Evolutionary conservation across 1,140 invertebrate species (phyloP), one percentile per base, ranked within the genome.

Genomic region (Hirudo medicinalis): DNA sequence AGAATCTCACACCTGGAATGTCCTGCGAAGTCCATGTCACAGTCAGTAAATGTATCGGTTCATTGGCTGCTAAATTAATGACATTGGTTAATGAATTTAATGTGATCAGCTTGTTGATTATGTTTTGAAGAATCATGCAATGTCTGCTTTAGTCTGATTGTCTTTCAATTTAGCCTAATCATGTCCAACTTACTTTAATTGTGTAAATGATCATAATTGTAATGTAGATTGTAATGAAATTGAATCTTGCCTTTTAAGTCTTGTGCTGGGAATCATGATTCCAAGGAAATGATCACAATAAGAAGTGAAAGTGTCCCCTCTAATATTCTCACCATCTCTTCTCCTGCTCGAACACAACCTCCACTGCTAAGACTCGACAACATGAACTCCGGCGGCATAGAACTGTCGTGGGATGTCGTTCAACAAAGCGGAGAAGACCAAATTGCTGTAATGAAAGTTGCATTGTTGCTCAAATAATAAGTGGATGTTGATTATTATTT

Each of bases 11-110:
- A 17, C 77, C 80, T 27, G 80, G 80, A 67, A 76, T 79, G 72
- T 76, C 76, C 53, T 82, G 80, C 72, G 80, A 82, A 69, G 77
- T 82, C 63, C 74, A 74, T 71, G 78, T 82, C 72, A 80, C 78
- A 77, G 77, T 78, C 55, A 69, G 40, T 63, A 4, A 32, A 63
- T 15, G 17, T 49, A 49, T 49, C 43, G 1, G 43, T 49, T 13
- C 9, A 49, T 13, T 13, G 9, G 15, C 15, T 17, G 13, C 13
- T 49, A 49, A 49, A 13, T 36, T 2, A 36, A 36, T 6, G 6
- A 36, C 2, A 36, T 36, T 36, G 32, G 6, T 3, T 36, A 36
- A 36, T 36, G 32, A 36, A 3, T 36, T 36, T 36, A 6, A 36
- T 36, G 32, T 6, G 6, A 36, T 3, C 32, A 36, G 2, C 6